phyloP scores from a whole-genome alignment of 2,888 invertebrate species.

The Suillia variegata region DNA sequence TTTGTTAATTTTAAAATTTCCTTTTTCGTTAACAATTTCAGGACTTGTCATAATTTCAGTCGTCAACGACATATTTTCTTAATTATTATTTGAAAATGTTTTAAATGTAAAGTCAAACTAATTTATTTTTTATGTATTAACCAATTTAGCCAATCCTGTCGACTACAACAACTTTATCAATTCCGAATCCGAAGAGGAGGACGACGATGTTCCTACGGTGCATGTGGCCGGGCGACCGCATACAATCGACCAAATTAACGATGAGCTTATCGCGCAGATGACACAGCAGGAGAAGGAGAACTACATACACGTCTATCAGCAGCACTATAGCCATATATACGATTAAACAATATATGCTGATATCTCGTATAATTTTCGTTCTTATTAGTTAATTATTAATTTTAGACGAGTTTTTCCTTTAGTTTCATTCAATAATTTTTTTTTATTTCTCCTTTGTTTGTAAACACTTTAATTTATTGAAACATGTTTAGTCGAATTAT shows the following conservation, averaged over 20 bases:
- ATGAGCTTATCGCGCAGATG: constrained; percentile 88
- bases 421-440: too few species aligned
- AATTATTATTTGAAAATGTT: too few species aligned
- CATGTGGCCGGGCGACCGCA: constrained; percentile 79
- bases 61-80: too few species aligned
- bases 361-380: not conserved
- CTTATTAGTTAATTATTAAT: constrained; percentile 7
- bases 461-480: not conserved
- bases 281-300: constrained; percentile 89
- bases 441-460: not conserved
- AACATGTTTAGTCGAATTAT: too few species aligned
- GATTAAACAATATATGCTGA: constrained; percentile 64
- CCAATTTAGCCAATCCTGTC: constrained; percentile 68
- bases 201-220: constrained; percentile 77
- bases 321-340: constrained; percentile 89
- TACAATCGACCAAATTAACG: constrained; percentile 83
- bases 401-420: too few species aligned
- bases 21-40: too few species aligned
- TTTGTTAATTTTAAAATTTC: too few species aligned
- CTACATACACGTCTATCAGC: constrained; percentile 92
- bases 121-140: not conserved
- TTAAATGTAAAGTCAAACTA: constrained; percentile 1
- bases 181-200: constrained; percentile 62
- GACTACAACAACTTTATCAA: constrained; percentile 70
- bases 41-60: too few species aligned